phyloP scores from a whole-genome alignment of 2,113 vertebrate genomes.

The Hydrochoerus hydrochaeris region DNA sequence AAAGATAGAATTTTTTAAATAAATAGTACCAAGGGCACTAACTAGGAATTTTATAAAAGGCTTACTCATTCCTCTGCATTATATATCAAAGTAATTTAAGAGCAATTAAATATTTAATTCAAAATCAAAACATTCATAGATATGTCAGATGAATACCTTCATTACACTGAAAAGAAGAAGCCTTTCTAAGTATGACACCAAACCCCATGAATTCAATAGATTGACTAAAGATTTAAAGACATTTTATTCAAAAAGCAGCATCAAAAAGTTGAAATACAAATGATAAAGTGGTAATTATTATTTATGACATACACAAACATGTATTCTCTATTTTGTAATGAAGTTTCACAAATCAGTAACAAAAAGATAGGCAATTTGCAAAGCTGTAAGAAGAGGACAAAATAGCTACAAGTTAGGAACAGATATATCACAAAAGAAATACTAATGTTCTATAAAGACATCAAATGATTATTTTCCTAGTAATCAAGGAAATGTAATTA shows the following conservation, averaged over 20 bases:
- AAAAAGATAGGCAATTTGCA: not conserved
- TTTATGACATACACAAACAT: not conserved
- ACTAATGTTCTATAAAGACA: not conserved
- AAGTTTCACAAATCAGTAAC: not conserved
- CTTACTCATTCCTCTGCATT: not conserved
- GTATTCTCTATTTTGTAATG: not conserved
- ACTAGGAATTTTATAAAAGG: slow-evolving; percentile 15
- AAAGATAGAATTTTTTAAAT: not conserved
- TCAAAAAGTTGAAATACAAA: not conserved
- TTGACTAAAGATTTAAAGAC: slow-evolving; percentile 18
- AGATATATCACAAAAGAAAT: not conserved
- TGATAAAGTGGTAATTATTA: not conserved
- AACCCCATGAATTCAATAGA: not conserved
- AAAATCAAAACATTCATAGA: not conserved
- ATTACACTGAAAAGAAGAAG: slow-evolving; percentile 16
- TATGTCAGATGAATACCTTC: slow-evolving; percentile 39
- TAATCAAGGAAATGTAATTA: not conserved
- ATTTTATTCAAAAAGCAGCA: slow-evolving; percentile 2
- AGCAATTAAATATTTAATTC: slow-evolving; percentile 28
- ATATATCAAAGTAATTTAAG: slow-evolving; percentile 16
- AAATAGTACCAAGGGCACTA: not conserved
- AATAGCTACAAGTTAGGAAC: not conserved
- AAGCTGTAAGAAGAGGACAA: not conserved
- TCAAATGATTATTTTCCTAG: slow-evolving; percentile 21
- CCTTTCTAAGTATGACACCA: not conserved